Conservation (phyloP, 2,888 invertebrate genomes). For the Euzophera pinguis region DNA sequence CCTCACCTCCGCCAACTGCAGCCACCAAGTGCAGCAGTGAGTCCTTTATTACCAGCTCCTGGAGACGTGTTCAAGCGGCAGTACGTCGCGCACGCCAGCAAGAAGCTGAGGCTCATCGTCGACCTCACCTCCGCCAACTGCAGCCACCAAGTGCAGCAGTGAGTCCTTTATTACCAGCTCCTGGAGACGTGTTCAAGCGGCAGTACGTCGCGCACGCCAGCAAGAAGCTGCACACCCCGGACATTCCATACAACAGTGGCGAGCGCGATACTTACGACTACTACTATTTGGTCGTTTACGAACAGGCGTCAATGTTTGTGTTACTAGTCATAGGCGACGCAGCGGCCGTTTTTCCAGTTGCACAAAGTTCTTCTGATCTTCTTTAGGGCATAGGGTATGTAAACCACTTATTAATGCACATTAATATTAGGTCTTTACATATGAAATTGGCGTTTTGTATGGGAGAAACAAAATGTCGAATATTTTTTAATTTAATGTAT, state of each 20-base stretch:
- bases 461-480: no score
- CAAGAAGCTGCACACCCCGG: slow-evolving; percentile 98
- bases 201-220: slow-evolving; percentile 97
- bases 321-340: no score
- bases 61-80: slow-evolving; percentile 96
- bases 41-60: slow-evolving; percentile 82
- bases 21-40: slow-evolving; percentile 97
- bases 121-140: slow-evolving; percentile 98
- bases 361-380: no score
- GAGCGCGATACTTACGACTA: no score
- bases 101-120: slow-evolving; percentile 95
- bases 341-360: no score
- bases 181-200: slow-evolving; percentile 89
- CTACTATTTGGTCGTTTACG: no score
- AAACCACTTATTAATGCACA: no score
- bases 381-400: no score
- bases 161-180: slow-evolving; percentile 59
- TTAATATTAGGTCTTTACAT: no score
- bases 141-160: slow-evolving; percentile 98
- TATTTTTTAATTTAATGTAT: no score
- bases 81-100: slow-evolving; percentile 95
- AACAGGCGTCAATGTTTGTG: no score
- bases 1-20: slow-evolving; percentile 97
- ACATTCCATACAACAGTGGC: slow-evolving; percentile 97
- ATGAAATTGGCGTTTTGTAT: no score